Conservation (phyloP, 2,888 invertebrate genomes). For the Syrphus vitripennis region DNA sequence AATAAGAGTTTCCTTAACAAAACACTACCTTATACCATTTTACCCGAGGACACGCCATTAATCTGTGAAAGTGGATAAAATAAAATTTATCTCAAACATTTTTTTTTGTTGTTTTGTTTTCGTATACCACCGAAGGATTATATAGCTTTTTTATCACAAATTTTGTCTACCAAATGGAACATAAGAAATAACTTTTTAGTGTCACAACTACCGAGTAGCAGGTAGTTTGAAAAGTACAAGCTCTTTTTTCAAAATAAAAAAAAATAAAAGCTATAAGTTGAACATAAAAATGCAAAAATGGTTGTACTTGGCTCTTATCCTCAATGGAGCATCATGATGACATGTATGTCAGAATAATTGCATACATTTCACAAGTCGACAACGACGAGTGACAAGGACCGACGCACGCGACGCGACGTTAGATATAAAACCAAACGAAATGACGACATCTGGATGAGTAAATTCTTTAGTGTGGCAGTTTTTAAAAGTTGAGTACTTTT, state of each 20-base stretch:
- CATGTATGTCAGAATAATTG: background rate
- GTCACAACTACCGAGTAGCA: background rate
- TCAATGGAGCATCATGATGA: background rate
- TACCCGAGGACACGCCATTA: background rate
- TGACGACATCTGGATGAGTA: background rate
- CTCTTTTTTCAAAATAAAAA: background rate
- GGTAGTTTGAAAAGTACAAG: background rate
- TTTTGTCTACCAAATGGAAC: background rate
- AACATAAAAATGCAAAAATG: background rate
- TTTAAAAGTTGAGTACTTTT: background rate
- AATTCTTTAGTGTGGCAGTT: background rate
- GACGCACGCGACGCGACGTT: background rate
- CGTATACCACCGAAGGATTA: background rate
- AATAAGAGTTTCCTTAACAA: background rate
- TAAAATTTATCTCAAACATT: background rate
- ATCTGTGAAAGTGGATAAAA: background rate
- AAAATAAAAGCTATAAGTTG: background rate
- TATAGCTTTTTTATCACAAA: background rate
- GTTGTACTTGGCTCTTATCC: background rate
- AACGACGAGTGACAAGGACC: background rate
- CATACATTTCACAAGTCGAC: background rate
- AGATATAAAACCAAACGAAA: background rate
- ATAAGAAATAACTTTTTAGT: background rate
- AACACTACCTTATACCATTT: background rate
- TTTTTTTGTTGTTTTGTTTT: background rate